A percentile compares a stretch with the other conserved stretches of the same genome.
Conservation (phyloP, 2,113 vertebrate species). For the Hoplias malabaricus region DNA sequence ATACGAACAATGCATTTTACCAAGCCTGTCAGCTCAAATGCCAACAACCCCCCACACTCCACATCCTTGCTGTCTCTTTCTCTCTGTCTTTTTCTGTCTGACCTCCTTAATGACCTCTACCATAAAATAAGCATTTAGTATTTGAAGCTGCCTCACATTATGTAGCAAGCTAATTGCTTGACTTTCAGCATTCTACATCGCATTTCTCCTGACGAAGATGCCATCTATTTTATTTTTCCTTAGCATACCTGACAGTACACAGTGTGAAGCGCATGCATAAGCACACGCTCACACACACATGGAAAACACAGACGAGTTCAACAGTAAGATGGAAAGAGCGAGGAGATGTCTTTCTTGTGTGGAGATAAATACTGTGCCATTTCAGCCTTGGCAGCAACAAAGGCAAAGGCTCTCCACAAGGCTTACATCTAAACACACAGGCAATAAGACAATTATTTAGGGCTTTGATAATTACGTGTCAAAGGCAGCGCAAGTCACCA, state of each 20-base stretch:
- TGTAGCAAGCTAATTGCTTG: conserved; percentile 62
- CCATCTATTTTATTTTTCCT: conserved; percentile 12
- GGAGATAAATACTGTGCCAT: conserved; percentile 71
- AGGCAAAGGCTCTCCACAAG: conserved; percentile 61
- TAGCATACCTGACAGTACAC: conserved; percentile 6
- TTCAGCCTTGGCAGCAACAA: conserved; percentile 62
- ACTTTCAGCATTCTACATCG: conserved; percentile 40
- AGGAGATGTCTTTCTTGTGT: conserved; percentile 57
- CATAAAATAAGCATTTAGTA: conserved; percentile 59
- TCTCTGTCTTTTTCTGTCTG: conserved; percentile 26
- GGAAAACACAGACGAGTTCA: conserved; percentile 15
- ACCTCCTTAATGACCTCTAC: conserved; percentile 58
- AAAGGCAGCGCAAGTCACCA: conserved; percentile 75
- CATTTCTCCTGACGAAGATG: conserved; percentile 24
- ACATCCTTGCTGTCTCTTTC: conserved; percentile 18
- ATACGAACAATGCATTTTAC: background rate
- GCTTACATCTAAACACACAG: conserved; percentile 73
- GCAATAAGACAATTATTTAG: conserved; percentile 79
- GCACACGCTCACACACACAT: background rate
- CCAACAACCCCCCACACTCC: conserved; percentile 29
- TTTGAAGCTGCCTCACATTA: conserved; percentile 58
- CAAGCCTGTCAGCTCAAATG: conserved; percentile 28
- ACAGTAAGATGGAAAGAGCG: background rate
- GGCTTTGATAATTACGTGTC: conserved; percentile 82
- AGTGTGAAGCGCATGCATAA: background rate